phyloP scores from a whole-genome alignment of 2,797 vertebrate genomes.

The Sylvilagus floridanus region DNA sequence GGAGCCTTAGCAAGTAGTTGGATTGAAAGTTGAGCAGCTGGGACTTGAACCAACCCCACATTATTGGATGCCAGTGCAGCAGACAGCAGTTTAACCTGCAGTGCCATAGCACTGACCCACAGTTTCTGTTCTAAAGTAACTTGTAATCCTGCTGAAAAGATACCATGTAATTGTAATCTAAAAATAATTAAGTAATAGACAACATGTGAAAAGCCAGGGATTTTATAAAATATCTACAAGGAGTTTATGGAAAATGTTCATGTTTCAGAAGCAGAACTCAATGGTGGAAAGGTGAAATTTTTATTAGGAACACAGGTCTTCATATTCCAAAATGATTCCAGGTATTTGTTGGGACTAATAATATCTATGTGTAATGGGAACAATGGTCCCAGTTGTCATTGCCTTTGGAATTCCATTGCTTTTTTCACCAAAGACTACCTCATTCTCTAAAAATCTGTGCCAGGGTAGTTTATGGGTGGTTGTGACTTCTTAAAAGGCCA shows the following conservation, averaged over 20 bases:
- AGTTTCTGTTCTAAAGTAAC: background rate
- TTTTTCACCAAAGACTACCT: slow-evolving; percentile 24
- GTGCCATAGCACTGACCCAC: no score
- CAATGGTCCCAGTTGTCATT: background rate
- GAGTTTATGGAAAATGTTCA: background rate
- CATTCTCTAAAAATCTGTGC: background rate
- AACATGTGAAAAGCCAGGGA: background rate
- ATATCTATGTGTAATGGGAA: background rate
- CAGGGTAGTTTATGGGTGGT: background rate
- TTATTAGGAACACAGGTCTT: background rate
- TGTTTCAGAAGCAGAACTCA: background rate
- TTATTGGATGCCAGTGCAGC: no score
- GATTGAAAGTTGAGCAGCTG: no score
- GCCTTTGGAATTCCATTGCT: background rate
- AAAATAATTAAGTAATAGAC: background rate
- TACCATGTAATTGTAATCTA: background rate
- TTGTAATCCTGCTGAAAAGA: slow-evolving; percentile 7
- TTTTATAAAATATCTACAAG: background rate
- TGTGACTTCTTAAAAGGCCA: slow-evolving; percentile 73
- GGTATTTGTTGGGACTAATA: background rate
- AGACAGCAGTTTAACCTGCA: no score
- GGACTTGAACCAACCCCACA: no score
- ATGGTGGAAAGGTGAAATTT: background rate
- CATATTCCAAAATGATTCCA: background rate
- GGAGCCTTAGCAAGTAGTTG: no score